Conservation (phyloP, 2,888 invertebrate genomes). For the Eudasyphora cyanicolor region DNA sequence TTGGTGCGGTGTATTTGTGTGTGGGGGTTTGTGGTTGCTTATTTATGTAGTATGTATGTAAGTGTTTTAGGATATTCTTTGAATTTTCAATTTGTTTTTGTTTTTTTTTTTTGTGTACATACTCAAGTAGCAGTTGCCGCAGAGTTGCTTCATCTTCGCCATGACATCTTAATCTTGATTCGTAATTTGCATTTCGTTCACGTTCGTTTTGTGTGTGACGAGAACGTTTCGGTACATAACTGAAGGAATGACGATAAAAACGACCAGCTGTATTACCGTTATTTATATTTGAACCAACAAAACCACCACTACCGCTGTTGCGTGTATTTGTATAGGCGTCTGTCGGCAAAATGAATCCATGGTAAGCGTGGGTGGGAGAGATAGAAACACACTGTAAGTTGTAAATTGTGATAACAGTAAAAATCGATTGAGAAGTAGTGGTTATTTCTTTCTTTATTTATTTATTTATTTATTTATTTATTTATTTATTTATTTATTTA, state of each 20-base stretch:
- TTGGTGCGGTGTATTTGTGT: neutral
- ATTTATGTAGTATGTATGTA: constrained; percentile 17
- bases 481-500: too few relatives aligned
- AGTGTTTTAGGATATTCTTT: constrained; percentile 19
- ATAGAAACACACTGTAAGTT: too few relatives aligned
- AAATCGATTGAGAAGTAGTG: too few relatives aligned
- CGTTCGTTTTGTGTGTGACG: constrained; percentile 76
- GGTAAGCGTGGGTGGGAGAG: neutral
- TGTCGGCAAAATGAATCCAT: neutral
- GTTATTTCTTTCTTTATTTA: too few relatives aligned
- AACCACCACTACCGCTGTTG: constrained; percentile 77
- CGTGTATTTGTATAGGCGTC: constrained; percentile 71
- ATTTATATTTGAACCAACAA: constrained; percentile 72
- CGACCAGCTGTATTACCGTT: constrained; percentile 75
- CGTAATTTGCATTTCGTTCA: constrained; percentile 78
- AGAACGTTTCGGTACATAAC: constrained; percentile 79
- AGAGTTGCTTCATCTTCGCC: constrained; percentile 94
- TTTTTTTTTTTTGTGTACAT: constrained; percentile 79
- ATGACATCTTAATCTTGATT: constrained; percentile 80
- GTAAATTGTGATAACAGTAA: too few relatives aligned
- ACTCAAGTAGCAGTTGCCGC: constrained; percentile 97
- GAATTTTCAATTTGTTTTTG: neutral
- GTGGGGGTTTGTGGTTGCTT: neutral
- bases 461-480: too few relatives aligned
- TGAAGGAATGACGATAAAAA: constrained; percentile 80